These are phyloP conservation scores for Cremastinae sp. DNA, from an alignment of 2,888 invertebrate genomes.

Conservation along the genomic window DNA sequence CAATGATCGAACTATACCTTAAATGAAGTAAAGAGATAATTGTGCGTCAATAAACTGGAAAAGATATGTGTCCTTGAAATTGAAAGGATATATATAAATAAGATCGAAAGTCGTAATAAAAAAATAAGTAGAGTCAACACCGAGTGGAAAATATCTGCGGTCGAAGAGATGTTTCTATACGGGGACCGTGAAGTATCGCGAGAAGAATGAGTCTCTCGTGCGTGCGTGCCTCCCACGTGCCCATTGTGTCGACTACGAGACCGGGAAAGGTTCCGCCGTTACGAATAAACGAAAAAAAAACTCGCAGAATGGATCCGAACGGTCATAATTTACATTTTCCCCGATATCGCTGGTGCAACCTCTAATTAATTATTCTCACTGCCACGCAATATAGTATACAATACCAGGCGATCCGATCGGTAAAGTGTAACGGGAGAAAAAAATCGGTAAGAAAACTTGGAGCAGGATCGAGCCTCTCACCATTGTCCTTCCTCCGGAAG, in stretches of 20 bases:
- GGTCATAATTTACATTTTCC: conserved; percentile 40
- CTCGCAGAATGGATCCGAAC: conserved; percentile 63
- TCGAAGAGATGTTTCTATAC: background rate
- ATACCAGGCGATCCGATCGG: conserved; percentile 30
- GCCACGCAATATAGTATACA: conserved; percentile 15
- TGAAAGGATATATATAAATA: too few species aligned
- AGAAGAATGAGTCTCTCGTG: conserved; percentile 28
- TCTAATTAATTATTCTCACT: conserved; percentile 46
- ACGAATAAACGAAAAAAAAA: conserved; percentile 66
- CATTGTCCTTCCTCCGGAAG: conserved; percentile 44
- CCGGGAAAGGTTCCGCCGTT: conserved; percentile 64
- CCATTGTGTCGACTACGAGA: conserved; percentile 24
- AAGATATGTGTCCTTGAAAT: too few species aligned
- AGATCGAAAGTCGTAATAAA: too few species aligned
- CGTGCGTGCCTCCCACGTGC: conserved; percentile 32
- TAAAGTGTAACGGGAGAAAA: conserved; percentile 25
- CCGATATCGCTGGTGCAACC: conserved; percentile 8
- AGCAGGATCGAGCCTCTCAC: conserved; percentile 51
- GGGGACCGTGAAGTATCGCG: conserved; percentile 24
- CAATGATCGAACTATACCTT: too few species aligned
- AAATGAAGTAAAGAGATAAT: too few species aligned
- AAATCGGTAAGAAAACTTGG: conserved; percentile 34
- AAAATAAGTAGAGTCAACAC: background rate
- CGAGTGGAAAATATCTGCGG: conserved; percentile 7
- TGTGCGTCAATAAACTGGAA: too few species aligned